phyloP scores from a whole-genome alignment of 2,797 vertebrate genomes.

The Holocentrus rufus region DNA sequence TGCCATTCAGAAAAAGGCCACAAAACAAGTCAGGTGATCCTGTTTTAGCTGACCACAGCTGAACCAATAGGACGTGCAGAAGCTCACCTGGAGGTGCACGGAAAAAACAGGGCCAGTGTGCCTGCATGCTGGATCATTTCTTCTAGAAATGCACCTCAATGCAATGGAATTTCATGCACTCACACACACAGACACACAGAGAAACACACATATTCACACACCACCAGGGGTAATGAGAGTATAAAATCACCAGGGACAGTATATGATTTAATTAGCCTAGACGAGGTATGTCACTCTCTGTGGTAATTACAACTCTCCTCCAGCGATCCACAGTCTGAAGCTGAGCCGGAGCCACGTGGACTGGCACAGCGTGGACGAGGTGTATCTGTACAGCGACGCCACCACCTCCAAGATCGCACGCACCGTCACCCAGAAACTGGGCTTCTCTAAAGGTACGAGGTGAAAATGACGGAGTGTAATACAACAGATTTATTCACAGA shows the following conservation, averaged over 20 bases:
- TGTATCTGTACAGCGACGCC: constrained; percentile 91
- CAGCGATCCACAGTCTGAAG: constrained; percentile 90
- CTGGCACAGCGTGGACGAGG: constrained; percentile 94
- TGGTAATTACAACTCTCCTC: constrained; percentile 45
- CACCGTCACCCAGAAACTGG: constrained; percentile 90
- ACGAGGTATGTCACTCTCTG: constrained; percentile 23
- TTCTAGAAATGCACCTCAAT: neutral
- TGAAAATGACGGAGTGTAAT: too few relatives aligned
- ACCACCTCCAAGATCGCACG: constrained; percentile 94
- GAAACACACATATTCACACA: neutral
- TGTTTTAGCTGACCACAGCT: constrained; percentile 24
- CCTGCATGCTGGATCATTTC: neutral
- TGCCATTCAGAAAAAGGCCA: constrained; percentile 26
- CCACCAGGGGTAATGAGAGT: neutral
- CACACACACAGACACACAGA: constrained; percentile 11
- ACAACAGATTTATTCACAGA: too few relatives aligned
- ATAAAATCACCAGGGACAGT: neutral
- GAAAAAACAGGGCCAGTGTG: constrained; percentile 4
- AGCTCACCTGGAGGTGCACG: constrained; percentile 16
- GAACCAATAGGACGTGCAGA: constrained; percentile 9
- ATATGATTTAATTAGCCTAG: constrained; percentile 28
- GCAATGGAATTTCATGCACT: neutral
- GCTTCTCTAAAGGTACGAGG: constrained; percentile 91
- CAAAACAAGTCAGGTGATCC: constrained; percentile 27
- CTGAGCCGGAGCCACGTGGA: constrained; percentile 92